Percentiles rank a stretch among this genome's conserved stretches.
These are phyloP conservation scores for Rhynchotus rufescens DNA, from an alignment of 2,797 vertebrate species.

Conservation along the genomic window DNA sequence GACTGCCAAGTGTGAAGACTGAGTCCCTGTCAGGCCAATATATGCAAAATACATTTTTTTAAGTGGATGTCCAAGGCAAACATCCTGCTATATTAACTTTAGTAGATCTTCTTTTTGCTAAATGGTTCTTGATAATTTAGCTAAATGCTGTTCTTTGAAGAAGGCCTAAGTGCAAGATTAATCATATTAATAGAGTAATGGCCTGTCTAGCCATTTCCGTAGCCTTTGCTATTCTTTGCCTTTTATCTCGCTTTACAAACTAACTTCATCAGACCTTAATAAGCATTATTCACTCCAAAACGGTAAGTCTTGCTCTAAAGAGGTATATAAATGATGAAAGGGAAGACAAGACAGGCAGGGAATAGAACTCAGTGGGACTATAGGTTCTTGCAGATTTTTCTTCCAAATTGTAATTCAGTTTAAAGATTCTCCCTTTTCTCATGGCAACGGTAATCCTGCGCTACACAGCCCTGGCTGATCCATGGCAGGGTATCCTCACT, in stretches of 20 bases:
- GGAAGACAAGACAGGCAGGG: conserved; percentile 19
- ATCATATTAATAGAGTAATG: conserved; percentile 31
- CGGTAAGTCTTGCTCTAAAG: conserved; percentile 23
- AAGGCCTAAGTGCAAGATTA: conserved; percentile 7
- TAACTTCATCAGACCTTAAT: conserved; percentile 43
- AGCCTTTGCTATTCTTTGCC: conserved; percentile 4
- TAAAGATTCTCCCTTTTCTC: conserved; percentile 28
- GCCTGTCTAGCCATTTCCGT: neutral
- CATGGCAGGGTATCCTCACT: conserved; percentile 3
- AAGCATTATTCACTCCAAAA: neutral
- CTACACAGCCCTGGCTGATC: neutral
- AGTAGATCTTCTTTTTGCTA: conserved; percentile 14
- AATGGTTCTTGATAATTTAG: conserved; percentile 22
- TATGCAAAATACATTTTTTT: neutral
- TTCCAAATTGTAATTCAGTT: conserved; percentile 46
- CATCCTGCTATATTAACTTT: neutral
- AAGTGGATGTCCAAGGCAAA: neutral
- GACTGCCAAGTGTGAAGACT: neutral
- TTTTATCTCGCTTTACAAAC: conserved; percentile 29
- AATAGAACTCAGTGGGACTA: conserved; percentile 40
- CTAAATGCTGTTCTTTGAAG: conserved; percentile 30
- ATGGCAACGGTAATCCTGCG: neutral
- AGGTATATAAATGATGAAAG: conserved; percentile 19
- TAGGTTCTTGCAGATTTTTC: conserved; percentile 56
- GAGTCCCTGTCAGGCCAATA: neutral